These are phyloP conservation scores for Epinotia ramella DNA, from an alignment of 2,888 invertebrate genomes.

Conservation along the genomic window DNA sequence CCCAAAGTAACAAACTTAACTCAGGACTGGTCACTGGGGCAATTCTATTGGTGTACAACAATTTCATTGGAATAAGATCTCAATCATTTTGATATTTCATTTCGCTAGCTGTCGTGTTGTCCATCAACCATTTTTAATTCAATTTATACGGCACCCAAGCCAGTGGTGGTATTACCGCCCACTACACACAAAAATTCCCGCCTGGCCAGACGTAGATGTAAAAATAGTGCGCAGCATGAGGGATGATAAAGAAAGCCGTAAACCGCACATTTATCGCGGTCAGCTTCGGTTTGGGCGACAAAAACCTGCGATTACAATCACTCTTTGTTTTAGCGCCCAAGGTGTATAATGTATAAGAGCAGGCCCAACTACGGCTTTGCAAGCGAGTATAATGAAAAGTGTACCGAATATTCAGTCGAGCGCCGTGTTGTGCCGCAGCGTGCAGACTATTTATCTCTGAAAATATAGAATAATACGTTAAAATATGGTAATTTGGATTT, in stretches of 20 bases:
- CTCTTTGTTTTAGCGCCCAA: no score
- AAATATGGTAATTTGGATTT: not conserved
- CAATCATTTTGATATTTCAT: not conserved
- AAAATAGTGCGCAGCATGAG: no score
- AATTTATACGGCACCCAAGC: no score
- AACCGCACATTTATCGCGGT: no score
- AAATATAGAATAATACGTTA: slow-evolving; percentile 16
- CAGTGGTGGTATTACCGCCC: no score
- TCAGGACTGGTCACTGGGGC: not conserved
- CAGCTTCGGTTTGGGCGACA: no score
- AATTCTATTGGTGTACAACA: not conserved
- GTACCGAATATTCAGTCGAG: slow-evolving; percentile 34
- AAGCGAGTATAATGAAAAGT: not conserved
- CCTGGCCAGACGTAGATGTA: no score
- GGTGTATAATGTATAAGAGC: not conserved
- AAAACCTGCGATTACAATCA: no score
- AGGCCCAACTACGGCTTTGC: not conserved
- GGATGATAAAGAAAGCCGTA: no score
- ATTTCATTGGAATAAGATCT: not conserved
- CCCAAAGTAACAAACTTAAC: not conserved
- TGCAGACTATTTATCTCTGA: slow-evolving; percentile 53
- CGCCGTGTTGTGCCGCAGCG: slow-evolving; percentile 9
- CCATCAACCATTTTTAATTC: not conserved
- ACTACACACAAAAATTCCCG: no score
- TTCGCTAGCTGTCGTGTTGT: not conserved